Percentiles rank a stretch among this genome's conserved stretches.
Evolutionary conservation across 2,113 vertebrate genomes (phyloP).

Genomic region (Apteryx owenii): DNA sequence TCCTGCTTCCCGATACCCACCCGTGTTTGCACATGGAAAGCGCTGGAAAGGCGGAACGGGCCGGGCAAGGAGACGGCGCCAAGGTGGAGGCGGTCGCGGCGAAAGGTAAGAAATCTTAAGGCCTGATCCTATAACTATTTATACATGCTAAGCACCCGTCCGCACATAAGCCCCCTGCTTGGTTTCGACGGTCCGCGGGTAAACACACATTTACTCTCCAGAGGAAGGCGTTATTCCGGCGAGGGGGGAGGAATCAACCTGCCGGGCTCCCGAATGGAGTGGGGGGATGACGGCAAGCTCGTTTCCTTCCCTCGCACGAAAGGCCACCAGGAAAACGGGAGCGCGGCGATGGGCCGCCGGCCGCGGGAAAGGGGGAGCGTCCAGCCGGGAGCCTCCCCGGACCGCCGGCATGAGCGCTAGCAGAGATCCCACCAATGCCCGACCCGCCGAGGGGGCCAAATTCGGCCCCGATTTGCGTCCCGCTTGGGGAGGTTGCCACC

Average conservation of each 20-base stretch:
- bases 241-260: background rate
- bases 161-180: background rate
- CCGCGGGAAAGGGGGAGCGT: too few species aligned
- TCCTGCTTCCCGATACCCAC: background rate
- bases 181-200: background rate
- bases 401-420: background rate
- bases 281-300: too few species aligned
- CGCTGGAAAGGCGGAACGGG: background rate
- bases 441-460: background rate
- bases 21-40: background rate
- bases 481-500: rapidly evolving
- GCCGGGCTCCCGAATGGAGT: too few species aligned
- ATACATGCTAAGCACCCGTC: rapidly evolving
- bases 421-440: background rate
- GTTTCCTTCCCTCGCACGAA: too few species aligned
- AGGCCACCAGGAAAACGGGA: too few species aligned
- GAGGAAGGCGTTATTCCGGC: background rate
- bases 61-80: background rate
- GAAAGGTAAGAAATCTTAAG: rapidly evolving
- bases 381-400: too few species aligned
- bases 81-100: background rate
- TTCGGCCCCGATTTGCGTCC: background rate
- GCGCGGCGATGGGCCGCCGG: too few species aligned
- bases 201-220: background rate
- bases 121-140: too few species aligned